These are phyloP conservation scores for Barbus barbus DNA, from an alignment of 2,113 vertebrate species.

Conservation along the genomic window DNA sequence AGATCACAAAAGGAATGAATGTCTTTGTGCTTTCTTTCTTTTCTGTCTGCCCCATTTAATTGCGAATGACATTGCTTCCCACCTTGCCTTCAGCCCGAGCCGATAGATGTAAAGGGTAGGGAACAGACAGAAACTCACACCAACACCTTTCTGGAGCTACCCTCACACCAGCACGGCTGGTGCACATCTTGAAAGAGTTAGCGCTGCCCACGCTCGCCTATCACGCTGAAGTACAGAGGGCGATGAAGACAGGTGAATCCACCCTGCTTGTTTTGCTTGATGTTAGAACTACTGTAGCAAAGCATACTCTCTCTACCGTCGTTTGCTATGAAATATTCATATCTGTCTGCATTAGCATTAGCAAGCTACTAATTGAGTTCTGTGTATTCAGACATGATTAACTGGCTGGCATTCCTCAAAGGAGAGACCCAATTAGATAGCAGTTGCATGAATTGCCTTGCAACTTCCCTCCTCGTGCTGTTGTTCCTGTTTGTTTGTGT, in stretches of 20 bases:
- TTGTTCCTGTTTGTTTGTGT: slow-evolving; percentile 58
- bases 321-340: slow-evolving; percentile 61
- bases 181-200: slow-evolving; percentile 33
- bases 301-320: slow-evolving; percentile 59
- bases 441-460: slow-evolving; percentile 72
- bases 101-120: slow-evolving; percentile 66
- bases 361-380: slow-evolving; percentile 75
- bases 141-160: slow-evolving; percentile 11
- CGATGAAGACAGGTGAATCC: slow-evolving; percentile 52
- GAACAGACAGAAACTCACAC: slow-evolving; percentile 53
- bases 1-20: background rate
- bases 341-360: slow-evolving; percentile 71
- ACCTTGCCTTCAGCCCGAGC: slow-evolving; percentile 59
- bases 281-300: slow-evolving; percentile 43
- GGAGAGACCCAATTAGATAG: slow-evolving; percentile 75
- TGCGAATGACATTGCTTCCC: slow-evolving; percentile 58
- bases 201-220: slow-evolving; percentile 15
- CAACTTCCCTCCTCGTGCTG: slow-evolving; percentile 65
- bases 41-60: slow-evolving; percentile 40
- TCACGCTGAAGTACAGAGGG: slow-evolving; percentile 15
- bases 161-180: slow-evolving; percentile 4
- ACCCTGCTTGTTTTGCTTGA: slow-evolving; percentile 48
- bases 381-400: slow-evolving; percentile 77
- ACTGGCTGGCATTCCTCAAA: slow-evolving; percentile 77
- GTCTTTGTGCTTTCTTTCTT: slow-evolving; percentile 16